A percentile compares a stretch with the other conserved stretches of the same genome.
phyloP scores from a whole-genome alignment of 2,113 vertebrate species.

The Phodopus roborovskii region DNA sequence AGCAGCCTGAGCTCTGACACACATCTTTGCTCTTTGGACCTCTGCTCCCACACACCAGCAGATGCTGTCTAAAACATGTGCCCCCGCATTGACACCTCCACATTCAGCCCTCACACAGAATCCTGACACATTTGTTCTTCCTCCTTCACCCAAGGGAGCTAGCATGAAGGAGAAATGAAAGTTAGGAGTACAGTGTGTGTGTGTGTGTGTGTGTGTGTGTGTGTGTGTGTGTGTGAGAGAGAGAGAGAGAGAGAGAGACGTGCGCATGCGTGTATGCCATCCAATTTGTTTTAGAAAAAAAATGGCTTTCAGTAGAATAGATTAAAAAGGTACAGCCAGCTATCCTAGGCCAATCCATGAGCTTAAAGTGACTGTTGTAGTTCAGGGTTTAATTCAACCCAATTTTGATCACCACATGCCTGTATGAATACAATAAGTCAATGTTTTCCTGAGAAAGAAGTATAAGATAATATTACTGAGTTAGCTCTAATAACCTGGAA shows the following conservation, averaged over 20 bases:
- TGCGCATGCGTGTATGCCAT: not conserved
- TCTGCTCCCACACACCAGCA: slow-evolving; percentile 67
- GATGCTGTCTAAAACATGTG: slow-evolving; percentile 50
- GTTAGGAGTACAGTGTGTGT: not conserved
- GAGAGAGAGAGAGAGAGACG: no score
- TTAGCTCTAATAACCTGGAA: slow-evolving; percentile 32
- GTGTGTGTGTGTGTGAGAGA: not conserved
- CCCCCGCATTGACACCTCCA: not conserved
- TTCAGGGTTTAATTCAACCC: not conserved
- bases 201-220: not conserved
- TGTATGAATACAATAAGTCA: slow-evolving; percentile 37
- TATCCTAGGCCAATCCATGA: not conserved
- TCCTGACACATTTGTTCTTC: slow-evolving; percentile 77
- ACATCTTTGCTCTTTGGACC: slow-evolving; percentile 64
- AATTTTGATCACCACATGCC: not conserved
- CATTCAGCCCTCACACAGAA: not conserved
- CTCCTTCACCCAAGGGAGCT: slow-evolving; percentile 42
- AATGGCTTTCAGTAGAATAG: slow-evolving; percentile 21
- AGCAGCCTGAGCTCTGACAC: slow-evolving; percentile 57
- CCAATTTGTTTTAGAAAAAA: slow-evolving; percentile 49
- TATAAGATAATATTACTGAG: slow-evolving; percentile 24
- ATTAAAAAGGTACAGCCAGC: not conserved
- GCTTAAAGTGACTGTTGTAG: slow-evolving; percentile 8
- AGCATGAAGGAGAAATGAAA: slow-evolving; percentile 71
- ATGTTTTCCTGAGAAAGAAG: slow-evolving; percentile 25